These are phyloP conservation scores for Egretta garzetta DNA, from an alignment of 2,113 vertebrate species.

Conservation along the genomic window DNA sequence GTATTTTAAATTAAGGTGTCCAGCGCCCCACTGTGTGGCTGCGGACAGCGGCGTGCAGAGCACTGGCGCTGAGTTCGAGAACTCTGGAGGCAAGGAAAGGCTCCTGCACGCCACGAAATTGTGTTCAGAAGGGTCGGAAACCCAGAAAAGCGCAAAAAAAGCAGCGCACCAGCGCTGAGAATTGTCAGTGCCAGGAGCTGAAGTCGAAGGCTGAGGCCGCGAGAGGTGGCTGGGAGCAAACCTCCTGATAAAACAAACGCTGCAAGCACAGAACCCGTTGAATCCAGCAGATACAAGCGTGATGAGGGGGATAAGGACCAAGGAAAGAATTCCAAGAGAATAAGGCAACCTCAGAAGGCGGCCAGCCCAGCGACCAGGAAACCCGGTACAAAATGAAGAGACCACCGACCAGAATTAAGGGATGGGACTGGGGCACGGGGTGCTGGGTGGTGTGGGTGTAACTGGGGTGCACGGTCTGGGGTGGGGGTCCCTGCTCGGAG, in stretches of 20 bases:
- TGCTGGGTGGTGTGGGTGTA: background rate
- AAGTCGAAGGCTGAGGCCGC: background rate
- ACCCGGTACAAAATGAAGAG: background rate
- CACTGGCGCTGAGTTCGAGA: accelerated
- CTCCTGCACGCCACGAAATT: too few relatives aligned
- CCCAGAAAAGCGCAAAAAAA: background rate
- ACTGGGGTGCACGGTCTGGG: accelerated
- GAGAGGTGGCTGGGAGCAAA: background rate
- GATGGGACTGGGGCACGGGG: background rate
- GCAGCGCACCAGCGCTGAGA: accelerated
- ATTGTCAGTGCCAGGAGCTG: accelerated
- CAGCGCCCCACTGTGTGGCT: accelerated
- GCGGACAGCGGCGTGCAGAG: too few relatives aligned
- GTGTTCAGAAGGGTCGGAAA: accelerated
- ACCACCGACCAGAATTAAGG: too few relatives aligned
- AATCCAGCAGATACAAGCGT: accelerated
- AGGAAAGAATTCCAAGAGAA: background rate
- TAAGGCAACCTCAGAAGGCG: background rate
- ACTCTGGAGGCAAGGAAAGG: accelerated
- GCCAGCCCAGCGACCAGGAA: background rate
- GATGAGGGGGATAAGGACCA: background rate
- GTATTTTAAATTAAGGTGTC: too few relatives aligned
- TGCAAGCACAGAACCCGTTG: too few relatives aligned
- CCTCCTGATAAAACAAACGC: background rate
- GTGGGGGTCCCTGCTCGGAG: background rate